phyloP scores from a whole-genome alignment of 37 sponge, comb jelly and placozoan genomes.

The Chondrilla cf. caribensis region DNA sequence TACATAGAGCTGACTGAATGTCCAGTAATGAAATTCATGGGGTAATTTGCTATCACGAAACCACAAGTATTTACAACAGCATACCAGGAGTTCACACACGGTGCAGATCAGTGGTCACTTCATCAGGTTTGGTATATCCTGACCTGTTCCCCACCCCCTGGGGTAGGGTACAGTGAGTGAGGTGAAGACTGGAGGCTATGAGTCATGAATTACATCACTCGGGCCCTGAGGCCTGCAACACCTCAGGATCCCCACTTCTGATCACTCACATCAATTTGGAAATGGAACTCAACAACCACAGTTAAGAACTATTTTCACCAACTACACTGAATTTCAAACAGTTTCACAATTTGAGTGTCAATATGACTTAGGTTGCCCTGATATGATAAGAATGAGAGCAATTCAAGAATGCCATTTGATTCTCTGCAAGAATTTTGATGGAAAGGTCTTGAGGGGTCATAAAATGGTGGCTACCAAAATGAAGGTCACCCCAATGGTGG shows the following conservation, averaged over 20 bases:
- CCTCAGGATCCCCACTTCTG: conserved; percentile 25
- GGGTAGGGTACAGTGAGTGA: conserved; percentile 14
- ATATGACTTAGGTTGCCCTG: no score
- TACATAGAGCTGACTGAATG: no score
- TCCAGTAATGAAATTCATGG: conserved; percentile 28
- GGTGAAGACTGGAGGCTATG: conserved; percentile 30
- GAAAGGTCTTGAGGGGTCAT: no score
- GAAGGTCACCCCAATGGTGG: no score
- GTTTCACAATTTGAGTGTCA: no score
- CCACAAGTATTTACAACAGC: conserved; percentile 18
- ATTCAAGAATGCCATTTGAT: no score
- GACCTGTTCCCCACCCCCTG: conserved; percentile 23
- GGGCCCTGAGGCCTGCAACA: conserved; percentile 35
- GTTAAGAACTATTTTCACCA: no score
- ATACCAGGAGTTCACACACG: neutral
- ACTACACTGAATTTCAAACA: no score
- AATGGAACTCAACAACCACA: no score
- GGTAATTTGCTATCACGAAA: neutral
- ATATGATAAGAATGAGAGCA: no score
- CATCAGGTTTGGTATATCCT: conserved; percentile 43
- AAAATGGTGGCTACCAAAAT: no score
- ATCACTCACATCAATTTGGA: conserved; percentile 10
- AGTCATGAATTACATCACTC: conserved; percentile 34
- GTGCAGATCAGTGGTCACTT: neutral
- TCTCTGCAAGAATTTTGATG: no score